phyloP scores from a whole-genome alignment of 1,140 invertebrate genomes.

The Drosophila melanogaster region DNA sequence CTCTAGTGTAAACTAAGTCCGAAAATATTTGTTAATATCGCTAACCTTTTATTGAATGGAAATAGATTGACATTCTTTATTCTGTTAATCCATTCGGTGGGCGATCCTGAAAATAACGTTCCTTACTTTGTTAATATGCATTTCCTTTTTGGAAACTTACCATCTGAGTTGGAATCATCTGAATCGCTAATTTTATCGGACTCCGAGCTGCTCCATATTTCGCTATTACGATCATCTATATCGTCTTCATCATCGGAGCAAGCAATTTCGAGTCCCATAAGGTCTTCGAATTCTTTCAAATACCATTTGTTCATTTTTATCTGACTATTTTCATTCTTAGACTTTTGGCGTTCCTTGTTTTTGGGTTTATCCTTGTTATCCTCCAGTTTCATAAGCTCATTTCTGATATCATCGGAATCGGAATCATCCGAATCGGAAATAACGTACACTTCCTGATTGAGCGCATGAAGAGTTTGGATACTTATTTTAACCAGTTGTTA shows the following conservation, averaged over 20 bases:
- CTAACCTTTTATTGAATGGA: neutral
- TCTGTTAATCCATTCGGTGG: neutral
- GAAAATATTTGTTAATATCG: neutral
- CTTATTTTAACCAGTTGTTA: too few relatives aligned
- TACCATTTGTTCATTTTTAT: slow-evolving; percentile 10
- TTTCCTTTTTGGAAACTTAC: neutral
- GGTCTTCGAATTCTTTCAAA: slow-evolving; percentile 2
- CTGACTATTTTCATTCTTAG: neutral
- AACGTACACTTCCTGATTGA: neutral
- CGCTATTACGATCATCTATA: neutral
- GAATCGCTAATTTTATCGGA: neutral
- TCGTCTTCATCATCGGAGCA: neutral
- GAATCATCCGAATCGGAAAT: neutral
- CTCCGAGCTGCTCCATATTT: neutral
- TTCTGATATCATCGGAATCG: neutral
- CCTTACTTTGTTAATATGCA: neutral
- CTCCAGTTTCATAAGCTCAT: neutral
- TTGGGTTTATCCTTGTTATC: neutral
- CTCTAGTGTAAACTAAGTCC: neutral
- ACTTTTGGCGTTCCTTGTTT: neutral
- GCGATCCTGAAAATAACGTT: neutral
- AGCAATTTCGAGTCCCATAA: slow-evolving; percentile 3
- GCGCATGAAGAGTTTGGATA: neutral
- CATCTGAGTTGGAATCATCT: slow-evolving; percentile 4
- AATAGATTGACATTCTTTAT: neutral